phyloP scores from a whole-genome alignment of 2,113 vertebrate species.

The Strix aluco region DNA sequence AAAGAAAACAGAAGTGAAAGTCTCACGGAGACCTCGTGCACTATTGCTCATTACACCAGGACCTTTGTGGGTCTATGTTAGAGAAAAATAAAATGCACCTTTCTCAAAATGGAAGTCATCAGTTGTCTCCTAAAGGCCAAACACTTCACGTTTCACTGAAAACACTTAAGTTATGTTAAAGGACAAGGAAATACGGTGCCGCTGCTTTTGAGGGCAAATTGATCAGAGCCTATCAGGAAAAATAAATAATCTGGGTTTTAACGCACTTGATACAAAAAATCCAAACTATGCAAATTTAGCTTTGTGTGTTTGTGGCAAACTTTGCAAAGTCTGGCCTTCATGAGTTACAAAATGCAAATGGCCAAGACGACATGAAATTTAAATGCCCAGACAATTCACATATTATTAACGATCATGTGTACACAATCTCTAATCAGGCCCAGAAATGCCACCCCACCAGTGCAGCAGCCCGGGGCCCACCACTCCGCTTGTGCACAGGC shows the following conservation, averaged over 20 bases:
- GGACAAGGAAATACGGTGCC: neutral
- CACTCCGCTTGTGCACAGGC: rapidly evolving
- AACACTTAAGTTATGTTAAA: neutral
- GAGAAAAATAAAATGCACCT: neutral
- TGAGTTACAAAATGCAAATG: neutral
- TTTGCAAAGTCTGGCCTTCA: neutral
- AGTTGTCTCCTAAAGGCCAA: neutral
- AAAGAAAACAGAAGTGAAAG: neutral
- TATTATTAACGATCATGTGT: neutral
- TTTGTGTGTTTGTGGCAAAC: neutral
- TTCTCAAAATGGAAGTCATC: neutral
- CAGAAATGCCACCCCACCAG: neutral
- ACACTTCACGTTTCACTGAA: rapidly evolving
- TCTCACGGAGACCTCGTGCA: neutral
- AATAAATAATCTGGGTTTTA: neutral
- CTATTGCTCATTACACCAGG: rapidly evolving
- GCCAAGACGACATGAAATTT: neutral
- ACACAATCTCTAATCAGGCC: neutral
- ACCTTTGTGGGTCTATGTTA: neutral
- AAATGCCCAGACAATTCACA: neutral
- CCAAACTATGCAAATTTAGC: neutral
- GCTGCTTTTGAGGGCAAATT: neutral
- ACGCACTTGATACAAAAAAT: neutral
- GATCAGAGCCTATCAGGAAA: neutral
- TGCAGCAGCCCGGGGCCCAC: neutral